These are phyloP conservation scores for Hemichromis elongatus DNA, from an alignment of 2,113 vertebrate genomes.

Conservation along the genomic window DNA sequence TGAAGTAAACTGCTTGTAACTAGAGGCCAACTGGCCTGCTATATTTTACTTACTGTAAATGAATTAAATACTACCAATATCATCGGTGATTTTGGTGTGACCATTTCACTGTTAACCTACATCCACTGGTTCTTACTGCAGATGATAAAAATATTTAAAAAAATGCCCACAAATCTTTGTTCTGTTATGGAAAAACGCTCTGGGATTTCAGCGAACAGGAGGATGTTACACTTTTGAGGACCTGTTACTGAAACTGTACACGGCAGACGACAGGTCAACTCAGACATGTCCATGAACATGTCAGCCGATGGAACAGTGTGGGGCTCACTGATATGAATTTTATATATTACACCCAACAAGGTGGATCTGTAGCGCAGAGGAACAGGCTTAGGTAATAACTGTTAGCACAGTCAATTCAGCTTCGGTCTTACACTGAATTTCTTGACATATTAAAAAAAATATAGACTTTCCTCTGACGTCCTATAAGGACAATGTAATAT, in stretches of 20 bases:
- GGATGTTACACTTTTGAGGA: neutral
- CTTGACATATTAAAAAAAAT: neutral
- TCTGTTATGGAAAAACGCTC: neutral
- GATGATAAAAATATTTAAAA: neutral
- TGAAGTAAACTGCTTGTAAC: neutral
- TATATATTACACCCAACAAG: neutral
- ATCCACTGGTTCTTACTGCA: neutral
- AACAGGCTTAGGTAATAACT: neutral
- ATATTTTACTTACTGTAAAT: neutral
- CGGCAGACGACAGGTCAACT: neutral
- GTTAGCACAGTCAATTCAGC: neutral
- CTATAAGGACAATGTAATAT: neutral
- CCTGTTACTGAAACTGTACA: neutral
- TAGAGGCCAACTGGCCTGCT: neutral
- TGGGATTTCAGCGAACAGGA: neutral
- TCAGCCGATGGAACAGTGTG: neutral
- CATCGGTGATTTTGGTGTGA: fast-evolving
- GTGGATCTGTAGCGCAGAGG: neutral
- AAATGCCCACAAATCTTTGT: neutral
- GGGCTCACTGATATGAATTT: neutral
- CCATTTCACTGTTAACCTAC: neutral
- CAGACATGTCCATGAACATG: neutral
- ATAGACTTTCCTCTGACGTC: neutral
- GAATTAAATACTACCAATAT: neutral
- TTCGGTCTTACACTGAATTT: neutral